Evolutionary conservation across 2,888 invertebrate species (phyloP).

Genomic region (Apamea sordens): DNA sequence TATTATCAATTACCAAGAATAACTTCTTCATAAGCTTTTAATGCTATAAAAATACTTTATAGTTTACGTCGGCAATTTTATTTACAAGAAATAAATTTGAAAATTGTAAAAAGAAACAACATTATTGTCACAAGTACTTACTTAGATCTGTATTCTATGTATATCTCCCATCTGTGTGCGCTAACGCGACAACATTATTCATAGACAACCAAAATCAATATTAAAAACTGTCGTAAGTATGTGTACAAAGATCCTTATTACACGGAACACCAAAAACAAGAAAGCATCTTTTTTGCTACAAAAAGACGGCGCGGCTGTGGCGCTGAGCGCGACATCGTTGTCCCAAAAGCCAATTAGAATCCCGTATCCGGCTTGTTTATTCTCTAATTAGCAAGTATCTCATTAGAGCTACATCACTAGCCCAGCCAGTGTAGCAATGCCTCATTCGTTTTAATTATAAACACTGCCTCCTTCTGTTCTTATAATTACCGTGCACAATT

Average conservation of each 20-base stretch:
- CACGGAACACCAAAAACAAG: slow-evolving; percentile 58
- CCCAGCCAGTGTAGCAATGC: slow-evolving; percentile 81
- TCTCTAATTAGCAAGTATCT: slow-evolving; percentile 89
- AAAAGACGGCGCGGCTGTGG: slow-evolving; percentile 67
- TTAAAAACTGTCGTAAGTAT: slow-evolving; percentile 8
- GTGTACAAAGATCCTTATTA: slow-evolving; percentile 40
- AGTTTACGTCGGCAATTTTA: slow-evolving; percentile 21
- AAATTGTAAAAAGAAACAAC: not conserved
- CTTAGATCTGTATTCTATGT: too few relatives aligned
- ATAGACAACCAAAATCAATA: slow-evolving; percentile 16
- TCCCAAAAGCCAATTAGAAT: slow-evolving; percentile 90
- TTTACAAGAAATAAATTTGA: slow-evolving; percentile 2
- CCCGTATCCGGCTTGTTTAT: slow-evolving; percentile 88
- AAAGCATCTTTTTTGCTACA: slow-evolving; percentile 68
- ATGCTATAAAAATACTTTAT: slow-evolving; percentile 19
- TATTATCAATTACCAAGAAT: slow-evolving; percentile 51
- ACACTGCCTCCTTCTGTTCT: slow-evolving; percentile 83
- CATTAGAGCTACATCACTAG: slow-evolving; percentile 88
- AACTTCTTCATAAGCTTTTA: slow-evolving; percentile 25
- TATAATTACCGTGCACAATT: slow-evolving; percentile 86
- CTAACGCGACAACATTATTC: not conserved
- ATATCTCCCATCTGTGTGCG: not conserved
- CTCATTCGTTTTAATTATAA: slow-evolving; percentile 90
- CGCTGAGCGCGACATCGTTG: slow-evolving; percentile 75
- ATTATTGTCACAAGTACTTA: not conserved